Evolutionary conservation across 1,140 invertebrate species (phyloP), one percentile per base, ranked within the genome.

Genomic region (Wasmannia auropunctata): DNA sequence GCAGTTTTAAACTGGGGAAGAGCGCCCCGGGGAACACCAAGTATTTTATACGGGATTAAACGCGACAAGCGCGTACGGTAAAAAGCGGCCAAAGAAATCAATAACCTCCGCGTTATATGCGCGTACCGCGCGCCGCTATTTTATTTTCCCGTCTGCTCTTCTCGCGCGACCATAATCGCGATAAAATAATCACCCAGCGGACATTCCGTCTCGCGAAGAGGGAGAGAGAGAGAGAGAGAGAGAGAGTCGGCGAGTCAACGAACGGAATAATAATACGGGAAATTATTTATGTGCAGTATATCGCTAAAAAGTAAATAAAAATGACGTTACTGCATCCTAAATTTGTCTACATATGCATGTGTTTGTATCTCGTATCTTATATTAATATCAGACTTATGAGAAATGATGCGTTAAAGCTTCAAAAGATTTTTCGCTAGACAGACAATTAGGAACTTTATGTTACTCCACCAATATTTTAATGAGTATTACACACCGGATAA

Each of bases 1-100:
- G 91, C 90, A 91, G 91, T 91, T 91, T 91, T 90, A 91, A 91
- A 91, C 88, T 87, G 89, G 86, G 54, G 86, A 91, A 88, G 85
- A 91, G 86, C 85, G 89, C 90, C 88, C 85, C 85, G 62, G 87
- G 87, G 87, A 84, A 88, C 75, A 88, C 79, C 87, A 83, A 89
- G 88, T 89, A 88, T 91, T 91, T 91, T 91, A 88, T 90, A 88
- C 80, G 72, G 85, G 85, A 89, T 91, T 91, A 91, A 91, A 91
- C 80, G 86, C 90, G 85, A 91, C 89, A 90, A 91, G 87, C 81
- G 87, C 81, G 75, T 80, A 86, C 74, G 70, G 85, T 87, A 88
- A 87, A 88, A 88, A 90, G 86, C 90, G 85, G 76, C 86, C 81
- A 88, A 90, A 90, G 74, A 87, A 85, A 90, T 88, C 88, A 86